Conservation (phyloP, 2,797 vertebrate genomes). For the Pelodytes ibericus region DNA sequence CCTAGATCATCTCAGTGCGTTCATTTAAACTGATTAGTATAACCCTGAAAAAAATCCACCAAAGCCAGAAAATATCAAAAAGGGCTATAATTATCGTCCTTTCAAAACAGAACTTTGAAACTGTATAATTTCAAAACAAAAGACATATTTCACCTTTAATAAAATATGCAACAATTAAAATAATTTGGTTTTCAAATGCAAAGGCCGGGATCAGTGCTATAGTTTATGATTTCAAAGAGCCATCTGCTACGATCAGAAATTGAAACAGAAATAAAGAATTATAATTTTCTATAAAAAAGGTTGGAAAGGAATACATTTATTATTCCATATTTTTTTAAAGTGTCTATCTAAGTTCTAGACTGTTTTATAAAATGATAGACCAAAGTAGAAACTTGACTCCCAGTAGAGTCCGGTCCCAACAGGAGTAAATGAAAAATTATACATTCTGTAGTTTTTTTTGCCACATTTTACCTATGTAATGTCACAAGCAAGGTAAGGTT, state of each 20-base stretch:
- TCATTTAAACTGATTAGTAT: not conserved
- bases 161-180: constrained; percentile 7
- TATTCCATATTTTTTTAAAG: too few relatives aligned
- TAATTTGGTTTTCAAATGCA: constrained; percentile 1
- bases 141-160: not conserved
- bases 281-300: not conserved
- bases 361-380: too few relatives aligned
- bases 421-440: too few relatives aligned
- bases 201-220: not conserved
- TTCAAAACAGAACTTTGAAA: not conserved
- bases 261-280: not conserved
- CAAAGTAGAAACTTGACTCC: too few relatives aligned
- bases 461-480: too few relatives aligned
- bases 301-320: too few relatives aligned
- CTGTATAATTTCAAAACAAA: not conserved
- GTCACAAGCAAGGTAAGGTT: too few relatives aligned
- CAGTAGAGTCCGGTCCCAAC: too few relatives aligned
- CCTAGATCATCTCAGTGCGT: not conserved
- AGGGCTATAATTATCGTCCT: not conserved
- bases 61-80: not conserved
- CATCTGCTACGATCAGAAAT: not conserved
- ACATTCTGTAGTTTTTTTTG: too few relatives aligned
- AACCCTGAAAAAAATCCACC: not conserved
- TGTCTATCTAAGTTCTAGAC: too few relatives aligned
- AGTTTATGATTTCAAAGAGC: not conserved